Evolutionary conservation across 1,140 invertebrate species (phyloP), one percentile per base, ranked within the genome.

Genomic region (Littorina saxatilis): DNA sequence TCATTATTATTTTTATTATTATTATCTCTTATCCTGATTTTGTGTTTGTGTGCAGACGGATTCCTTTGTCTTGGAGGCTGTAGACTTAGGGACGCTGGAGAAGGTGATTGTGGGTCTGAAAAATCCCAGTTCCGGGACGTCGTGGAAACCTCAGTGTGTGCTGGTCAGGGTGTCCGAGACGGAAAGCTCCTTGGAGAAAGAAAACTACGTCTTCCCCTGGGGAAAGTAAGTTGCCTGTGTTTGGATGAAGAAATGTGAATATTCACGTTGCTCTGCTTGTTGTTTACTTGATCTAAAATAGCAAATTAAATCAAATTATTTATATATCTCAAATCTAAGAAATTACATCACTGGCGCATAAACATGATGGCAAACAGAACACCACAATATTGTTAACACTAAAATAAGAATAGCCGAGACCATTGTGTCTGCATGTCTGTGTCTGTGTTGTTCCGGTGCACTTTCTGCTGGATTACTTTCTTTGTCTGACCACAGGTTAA

Each of bases 81-180:
- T 91, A 20, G 87, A 88, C 81, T 82, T 91, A 70, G 90, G 88
- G 70, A 68, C 85, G 32, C 83, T 91, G 27, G 84, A 87, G 58
- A 90, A 89, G 63, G 78, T 91, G 43, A 72, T 87, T 74, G 84
- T 91, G 27, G 90, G 90, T 68, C 88, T 90, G 81, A 55, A 39
- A 9, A 75, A 81, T 87, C 76, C 80, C 72, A 86, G 82, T 27
- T 66, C 83, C 11, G 87, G 87, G 9, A 81, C 86, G 15, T 87
- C 86, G 35, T 92, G 91, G 90, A 88, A 88, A 52, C 85, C 91
- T 17, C 90, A 91, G 32, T 84, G 83, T 74, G 87, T 91, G 1
- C 76, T 86, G 1, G 84, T 91, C 50, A 83, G 83, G 72, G 84
- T 87, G 82, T 85, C 83, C 68, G 83, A 86, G 4, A 82, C 80